A percentile compares a stretch with the other conserved stretches of the same genome.
Conservation (phyloP, 2,797 vertebrate genomes). For the Coregonus ussuriensis region DNA sequence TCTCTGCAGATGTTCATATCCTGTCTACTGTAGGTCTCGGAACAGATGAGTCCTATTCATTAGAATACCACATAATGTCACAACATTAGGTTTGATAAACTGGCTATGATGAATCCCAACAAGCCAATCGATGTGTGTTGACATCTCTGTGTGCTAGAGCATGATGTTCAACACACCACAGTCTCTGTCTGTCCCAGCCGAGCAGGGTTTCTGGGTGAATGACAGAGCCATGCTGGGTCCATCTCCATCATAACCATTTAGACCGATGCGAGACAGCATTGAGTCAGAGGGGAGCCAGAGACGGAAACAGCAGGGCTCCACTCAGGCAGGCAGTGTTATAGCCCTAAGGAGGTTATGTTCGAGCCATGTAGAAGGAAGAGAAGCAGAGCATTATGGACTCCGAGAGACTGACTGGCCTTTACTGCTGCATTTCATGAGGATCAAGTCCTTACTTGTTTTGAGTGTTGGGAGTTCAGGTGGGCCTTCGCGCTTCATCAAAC, state of each 20-base stretch:
- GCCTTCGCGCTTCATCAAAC: too few species aligned
- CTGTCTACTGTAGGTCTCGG: not conserved
- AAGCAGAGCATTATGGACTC: not conserved
- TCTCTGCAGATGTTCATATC: not conserved
- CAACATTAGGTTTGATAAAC: too few species aligned
- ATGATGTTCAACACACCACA: not conserved
- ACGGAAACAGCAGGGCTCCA: not conserved
- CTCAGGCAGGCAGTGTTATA: not conserved
- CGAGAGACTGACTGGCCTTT: not conserved
- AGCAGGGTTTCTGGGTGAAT: not conserved
- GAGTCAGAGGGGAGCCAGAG: not conserved
- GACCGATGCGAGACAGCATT: not conserved
- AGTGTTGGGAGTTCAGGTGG: too few species aligned
- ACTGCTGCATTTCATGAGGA: not conserved
- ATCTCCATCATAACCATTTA: not conserved
- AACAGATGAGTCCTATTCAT: not conserved
- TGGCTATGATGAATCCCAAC: not conserved
- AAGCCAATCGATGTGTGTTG: not conserved
- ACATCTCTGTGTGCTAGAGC: not conserved
- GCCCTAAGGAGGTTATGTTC: not conserved
- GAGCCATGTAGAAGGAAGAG: not conserved
- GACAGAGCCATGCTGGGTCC: not conserved
- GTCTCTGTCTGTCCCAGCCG: not conserved
- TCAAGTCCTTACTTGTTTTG: not conserved
- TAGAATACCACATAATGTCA: too few species aligned